A percentile compares a stretch with the other conserved stretches of the same genome.
Evolutionary conservation across 2,113 vertebrate species (phyloP).

Genomic region (Notiomystis cincta): DNA sequence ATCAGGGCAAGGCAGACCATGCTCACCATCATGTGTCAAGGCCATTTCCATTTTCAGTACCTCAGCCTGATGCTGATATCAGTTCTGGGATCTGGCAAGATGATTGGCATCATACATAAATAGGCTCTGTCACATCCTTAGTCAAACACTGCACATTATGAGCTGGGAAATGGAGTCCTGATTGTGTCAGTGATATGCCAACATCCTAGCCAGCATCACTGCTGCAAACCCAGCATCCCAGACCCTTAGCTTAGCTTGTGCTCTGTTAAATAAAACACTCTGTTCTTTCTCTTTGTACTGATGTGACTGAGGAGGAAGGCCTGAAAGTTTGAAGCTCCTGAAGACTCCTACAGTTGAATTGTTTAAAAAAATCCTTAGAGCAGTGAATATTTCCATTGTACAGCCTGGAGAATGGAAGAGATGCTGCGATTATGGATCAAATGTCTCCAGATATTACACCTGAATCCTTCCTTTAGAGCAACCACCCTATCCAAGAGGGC

Average conservation of each 20-base stretch:
- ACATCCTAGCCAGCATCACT: background rate
- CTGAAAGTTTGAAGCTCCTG: background rate
- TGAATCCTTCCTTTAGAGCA: background rate
- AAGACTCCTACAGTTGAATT: background rate
- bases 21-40: background rate
- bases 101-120: background rate
- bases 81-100: background rate
- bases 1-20: background rate
- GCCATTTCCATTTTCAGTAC: background rate
- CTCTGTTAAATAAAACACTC: background rate
- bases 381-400: background rate
- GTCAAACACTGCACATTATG: background rate
- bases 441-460: background rate
- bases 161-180: background rate
- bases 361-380: background rate
- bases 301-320: background rate
- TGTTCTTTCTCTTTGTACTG: background rate
- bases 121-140: background rate
- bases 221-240: background rate
- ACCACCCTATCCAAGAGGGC: background rate
- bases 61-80: background rate
- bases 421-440: background rate
- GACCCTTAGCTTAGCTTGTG: background rate
- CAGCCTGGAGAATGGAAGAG: background rate
- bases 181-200: background rate